These are phyloP conservation scores for Fulmarus glacialis DNA, from an alignment of 2,113 vertebrate species.

Conservation along the genomic window DNA sequence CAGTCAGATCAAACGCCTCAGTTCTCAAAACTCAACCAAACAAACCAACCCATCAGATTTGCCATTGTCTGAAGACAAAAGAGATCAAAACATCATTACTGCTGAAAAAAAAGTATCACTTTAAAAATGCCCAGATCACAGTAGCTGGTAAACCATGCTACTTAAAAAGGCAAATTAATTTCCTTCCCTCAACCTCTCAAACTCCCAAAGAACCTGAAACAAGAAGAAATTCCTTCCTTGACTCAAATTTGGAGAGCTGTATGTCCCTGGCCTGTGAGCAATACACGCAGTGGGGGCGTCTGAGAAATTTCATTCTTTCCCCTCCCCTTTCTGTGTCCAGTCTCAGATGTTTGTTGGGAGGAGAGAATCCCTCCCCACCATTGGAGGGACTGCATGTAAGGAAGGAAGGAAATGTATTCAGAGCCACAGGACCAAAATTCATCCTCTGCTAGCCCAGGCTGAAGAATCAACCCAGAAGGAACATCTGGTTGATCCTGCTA, in stretches of 20 bases:
- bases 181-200: neutral
- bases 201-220: neutral
- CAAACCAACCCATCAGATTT: neutral
- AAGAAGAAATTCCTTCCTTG: neutral
- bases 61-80: neutral
- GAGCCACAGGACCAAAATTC: neutral
- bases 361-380: neutral
- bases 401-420: neutral
- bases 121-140: neutral
- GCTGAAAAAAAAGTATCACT: fast-evolving
- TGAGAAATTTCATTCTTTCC: neutral
- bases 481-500: neutral
- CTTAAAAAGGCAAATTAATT: neutral
- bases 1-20: neutral
- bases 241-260: neutral
- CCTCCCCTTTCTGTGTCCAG: fast-evolving
- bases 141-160: neutral
- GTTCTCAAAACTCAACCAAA: neutral
- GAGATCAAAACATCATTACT: neutral
- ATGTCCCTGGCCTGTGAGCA: neutral
- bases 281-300: fast-evolving
- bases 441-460: neutral
- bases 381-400: neutral
- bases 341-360: neutral
- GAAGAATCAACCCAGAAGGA: neutral